Percentiles rank a stretch among this genome's conserved stretches.
These are phyloP conservation scores for Hyperoplus immaculatus DNA, from an alignment of 2,797 vertebrate genomes.

Conservation along the genomic window DNA sequence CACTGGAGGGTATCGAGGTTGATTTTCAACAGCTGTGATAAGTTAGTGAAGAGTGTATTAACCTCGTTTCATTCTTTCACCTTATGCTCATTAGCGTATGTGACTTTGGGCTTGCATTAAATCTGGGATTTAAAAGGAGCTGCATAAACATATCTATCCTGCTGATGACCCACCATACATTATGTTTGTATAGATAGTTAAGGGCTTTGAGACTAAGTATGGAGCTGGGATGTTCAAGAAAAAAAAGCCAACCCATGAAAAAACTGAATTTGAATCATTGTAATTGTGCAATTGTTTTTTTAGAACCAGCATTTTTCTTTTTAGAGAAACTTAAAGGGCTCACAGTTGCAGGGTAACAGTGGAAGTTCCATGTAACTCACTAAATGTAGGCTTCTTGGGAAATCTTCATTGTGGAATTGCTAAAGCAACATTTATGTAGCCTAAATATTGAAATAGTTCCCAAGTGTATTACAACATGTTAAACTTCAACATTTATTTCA, in stretches of 20 bases:
- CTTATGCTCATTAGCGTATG: conserved; percentile 8
- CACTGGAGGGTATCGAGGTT: neutral
- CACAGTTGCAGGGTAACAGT: neutral
- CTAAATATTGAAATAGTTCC: neutral
- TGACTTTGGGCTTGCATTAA: conserved; percentile 18
- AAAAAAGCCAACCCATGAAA: neutral
- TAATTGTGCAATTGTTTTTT: neutral
- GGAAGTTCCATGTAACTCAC: neutral
- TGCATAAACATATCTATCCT: neutral
- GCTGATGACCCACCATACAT: neutral
- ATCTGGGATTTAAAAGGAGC: conserved; percentile 2
- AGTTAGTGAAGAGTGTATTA: conserved; percentile 5
- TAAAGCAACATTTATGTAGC: neutral
- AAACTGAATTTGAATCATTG: neutral
- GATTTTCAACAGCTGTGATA: conserved; percentile 6
- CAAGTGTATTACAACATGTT: neutral
- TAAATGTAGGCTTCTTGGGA: neutral
- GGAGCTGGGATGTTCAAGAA: neutral
- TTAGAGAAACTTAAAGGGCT: neutral
- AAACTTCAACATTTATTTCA: neutral
- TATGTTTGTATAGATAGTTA: neutral
- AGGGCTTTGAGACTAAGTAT: neutral
- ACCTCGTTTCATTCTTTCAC: conserved; percentile 12
- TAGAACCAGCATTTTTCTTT: neutral
- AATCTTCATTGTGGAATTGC: neutral